A percentile compares a stretch with the other conserved stretches of the same genome.
Conservation (phyloP, 2,113 vertebrate genomes). For the Rhinoderma darwinii region DNA sequence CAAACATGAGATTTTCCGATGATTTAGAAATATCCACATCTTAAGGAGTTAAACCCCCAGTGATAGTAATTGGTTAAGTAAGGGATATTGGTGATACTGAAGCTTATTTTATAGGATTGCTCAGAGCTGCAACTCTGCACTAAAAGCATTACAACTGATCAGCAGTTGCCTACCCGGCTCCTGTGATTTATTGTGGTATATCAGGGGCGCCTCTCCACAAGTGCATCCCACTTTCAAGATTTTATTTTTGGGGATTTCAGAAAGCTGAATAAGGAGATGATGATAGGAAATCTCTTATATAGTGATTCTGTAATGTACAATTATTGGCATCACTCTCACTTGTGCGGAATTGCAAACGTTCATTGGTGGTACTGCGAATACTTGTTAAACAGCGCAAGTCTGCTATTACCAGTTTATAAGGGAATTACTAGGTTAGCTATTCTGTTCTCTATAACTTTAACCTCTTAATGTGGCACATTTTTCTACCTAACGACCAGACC, state of each 20-base stretch:
- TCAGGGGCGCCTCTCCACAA: not conserved
- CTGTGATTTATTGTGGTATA: not conserved
- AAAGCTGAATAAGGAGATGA: not conserved
- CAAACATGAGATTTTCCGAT: too few species aligned
- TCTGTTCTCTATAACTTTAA: too few species aligned
- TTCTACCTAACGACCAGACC: too few species aligned
- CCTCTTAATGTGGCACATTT: too few species aligned
- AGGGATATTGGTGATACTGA: not conserved
- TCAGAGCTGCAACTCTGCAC: not conserved
- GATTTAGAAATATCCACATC: not conserved
- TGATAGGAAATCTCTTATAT: not conserved
- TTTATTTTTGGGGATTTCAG: not conserved
- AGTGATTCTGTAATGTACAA: not conserved
- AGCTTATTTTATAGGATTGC: not conserved
- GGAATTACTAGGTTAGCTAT: too few species aligned
- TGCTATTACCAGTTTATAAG: too few species aligned
- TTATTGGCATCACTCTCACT: too few species aligned
- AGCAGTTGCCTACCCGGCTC: not conserved
- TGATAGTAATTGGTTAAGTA: not conserved
- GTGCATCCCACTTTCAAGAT: not conserved
- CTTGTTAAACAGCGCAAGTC: too few species aligned
- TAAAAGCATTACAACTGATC: not conserved
- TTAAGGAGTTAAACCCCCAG: not conserved
- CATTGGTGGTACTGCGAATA: too few species aligned
- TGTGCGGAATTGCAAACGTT: too few species aligned